These are phyloP conservation scores for Helobdella robusta DNA, from an alignment of 2,888 invertebrate species.

Conservation along the genomic window DNA sequence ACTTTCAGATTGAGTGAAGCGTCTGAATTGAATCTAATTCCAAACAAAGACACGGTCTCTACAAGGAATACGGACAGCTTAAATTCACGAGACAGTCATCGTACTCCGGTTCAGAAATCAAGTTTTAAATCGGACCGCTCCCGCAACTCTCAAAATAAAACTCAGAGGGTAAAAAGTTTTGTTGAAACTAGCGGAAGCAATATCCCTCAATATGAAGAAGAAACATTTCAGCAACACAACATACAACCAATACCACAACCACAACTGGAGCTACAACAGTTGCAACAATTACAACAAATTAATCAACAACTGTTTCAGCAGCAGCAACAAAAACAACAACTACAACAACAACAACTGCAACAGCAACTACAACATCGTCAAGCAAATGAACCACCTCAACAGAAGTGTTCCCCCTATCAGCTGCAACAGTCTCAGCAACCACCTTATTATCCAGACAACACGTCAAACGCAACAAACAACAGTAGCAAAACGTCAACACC, in stretches of 20 bases:
- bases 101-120: no score
- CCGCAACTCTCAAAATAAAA: not conserved
- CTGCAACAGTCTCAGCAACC: not conserved
- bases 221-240: no score
- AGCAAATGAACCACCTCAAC: not conserved
- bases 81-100: conserved; percentile 3
- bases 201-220: no score
- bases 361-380: not conserved
- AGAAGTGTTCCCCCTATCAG: not conserved
- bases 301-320: not conserved
- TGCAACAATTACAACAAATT: no score
- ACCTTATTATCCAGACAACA: not conserved
- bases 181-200: not conserved
- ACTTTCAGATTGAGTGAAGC: conserved; percentile 26
- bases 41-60: conserved; percentile 13
- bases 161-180: not conserved
- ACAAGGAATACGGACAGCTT: conserved; percentile 11
- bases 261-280: no score
- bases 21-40: not conserved
- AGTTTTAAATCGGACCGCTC: no score
- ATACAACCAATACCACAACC: no score
- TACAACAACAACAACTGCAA: not conserved
- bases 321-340: not conserved
- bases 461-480: not conserved
- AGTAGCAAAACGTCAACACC: conserved; percentile 4